phyloP scores from a whole-genome alignment of 2,888 invertebrate species.

The Cinara cedri region DNA sequence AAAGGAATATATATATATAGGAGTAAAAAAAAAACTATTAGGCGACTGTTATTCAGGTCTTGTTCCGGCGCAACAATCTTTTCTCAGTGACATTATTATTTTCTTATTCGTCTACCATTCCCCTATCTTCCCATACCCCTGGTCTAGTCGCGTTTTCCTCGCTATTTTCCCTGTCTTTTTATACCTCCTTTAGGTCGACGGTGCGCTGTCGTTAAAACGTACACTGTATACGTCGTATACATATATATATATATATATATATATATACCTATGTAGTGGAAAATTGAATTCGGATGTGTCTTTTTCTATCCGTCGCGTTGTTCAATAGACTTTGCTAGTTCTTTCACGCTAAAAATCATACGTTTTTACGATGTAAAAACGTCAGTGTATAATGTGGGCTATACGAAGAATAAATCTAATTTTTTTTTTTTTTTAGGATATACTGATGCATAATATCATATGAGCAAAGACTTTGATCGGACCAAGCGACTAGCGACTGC shows the following conservation, averaged over 20 bases:
- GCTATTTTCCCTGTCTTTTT: background rate
- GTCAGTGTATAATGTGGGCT: background rate
- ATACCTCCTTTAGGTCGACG: slow-evolving; percentile 17
- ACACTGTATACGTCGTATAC: too few relatives aligned
- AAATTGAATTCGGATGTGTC: slow-evolving; percentile 49
- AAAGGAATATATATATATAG: background rate
- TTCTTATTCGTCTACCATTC: slow-evolving; percentile 27
- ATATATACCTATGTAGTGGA: slow-evolving; percentile 26
- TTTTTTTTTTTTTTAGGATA: slow-evolving; percentile 30
- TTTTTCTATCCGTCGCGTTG: background rate
- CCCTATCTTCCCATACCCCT: too few relatives aligned
- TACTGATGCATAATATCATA: background rate
- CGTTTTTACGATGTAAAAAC: slow-evolving; percentile 36
- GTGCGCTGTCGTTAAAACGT: slow-evolving; percentile 35
- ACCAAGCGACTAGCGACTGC: background rate
- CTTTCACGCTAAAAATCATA: slow-evolving; percentile 26
- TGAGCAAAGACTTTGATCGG: background rate
- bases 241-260: too few relatives aligned
- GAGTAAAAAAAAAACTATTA: slow-evolving; percentile 36
- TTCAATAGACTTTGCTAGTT: background rate
- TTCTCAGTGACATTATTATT: slow-evolving; percentile 49
- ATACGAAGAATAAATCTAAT: background rate
- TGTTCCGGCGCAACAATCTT: slow-evolving; percentile 47
- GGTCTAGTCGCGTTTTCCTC: background rate
- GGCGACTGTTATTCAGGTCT: slow-evolving; percentile 49